Conservation (phyloP, 1,140 invertebrate genomes). For the Zelostemma sp. region DNA sequence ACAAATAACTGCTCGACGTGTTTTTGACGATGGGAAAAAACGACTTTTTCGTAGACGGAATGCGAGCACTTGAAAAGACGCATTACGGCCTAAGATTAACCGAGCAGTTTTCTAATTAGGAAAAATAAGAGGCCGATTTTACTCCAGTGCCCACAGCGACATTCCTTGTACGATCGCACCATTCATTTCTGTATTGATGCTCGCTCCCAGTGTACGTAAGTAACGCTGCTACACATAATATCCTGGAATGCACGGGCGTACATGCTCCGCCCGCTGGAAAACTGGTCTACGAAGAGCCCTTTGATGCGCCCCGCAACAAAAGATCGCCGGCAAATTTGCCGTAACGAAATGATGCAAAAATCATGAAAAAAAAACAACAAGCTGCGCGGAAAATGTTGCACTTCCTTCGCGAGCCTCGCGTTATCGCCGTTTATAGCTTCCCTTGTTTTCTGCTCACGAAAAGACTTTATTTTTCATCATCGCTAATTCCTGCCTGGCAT, state of each 20-base stretch:
- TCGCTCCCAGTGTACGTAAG: conserved; percentile 26
- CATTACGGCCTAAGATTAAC: conserved; percentile 20
- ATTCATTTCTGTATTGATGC: conserved; percentile 28
- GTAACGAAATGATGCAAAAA: too few relatives aligned
- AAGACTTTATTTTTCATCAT: neutral
- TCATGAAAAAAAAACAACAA: too few relatives aligned
- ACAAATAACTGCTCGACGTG: too few relatives aligned
- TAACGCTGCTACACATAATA: conserved; percentile 30
- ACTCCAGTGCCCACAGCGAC: conserved; percentile 20
- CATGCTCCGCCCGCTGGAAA: too few relatives aligned
- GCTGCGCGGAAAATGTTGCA: neutral
- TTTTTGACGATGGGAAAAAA: too few relatives aligned
- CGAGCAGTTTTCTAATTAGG: conserved; percentile 30
- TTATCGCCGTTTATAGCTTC: neutral
- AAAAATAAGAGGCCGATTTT: conserved; percentile 34
- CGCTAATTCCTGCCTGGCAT: too few relatives aligned
- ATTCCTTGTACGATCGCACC: conserved; percentile 23
- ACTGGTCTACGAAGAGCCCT: too few relatives aligned
- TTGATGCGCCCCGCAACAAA: too few relatives aligned
- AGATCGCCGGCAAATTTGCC: too few relatives aligned
- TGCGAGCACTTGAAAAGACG: neutral
- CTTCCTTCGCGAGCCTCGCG: too few relatives aligned
- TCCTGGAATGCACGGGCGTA: conserved; percentile 17
- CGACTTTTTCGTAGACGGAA: neutral
- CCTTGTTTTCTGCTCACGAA: neutral